Base-by-base conservation (phyloP, 2,888 invertebrate genomes). In the Trissoscelio sp. region DNA sequence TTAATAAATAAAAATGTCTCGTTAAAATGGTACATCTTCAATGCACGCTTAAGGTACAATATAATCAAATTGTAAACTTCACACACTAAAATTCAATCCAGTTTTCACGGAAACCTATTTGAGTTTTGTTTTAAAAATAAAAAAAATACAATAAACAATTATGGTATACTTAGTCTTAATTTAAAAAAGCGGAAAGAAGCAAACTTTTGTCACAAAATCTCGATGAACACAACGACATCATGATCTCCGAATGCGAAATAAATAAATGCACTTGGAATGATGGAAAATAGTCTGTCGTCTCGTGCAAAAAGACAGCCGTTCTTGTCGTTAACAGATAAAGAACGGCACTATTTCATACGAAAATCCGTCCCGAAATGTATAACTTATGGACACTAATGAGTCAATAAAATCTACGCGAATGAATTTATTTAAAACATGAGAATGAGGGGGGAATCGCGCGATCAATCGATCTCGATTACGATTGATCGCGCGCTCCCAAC, bases 211-310 rank as follows among this genome's bases (percentile, higher is more conserved):
- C n/a, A 24, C 28, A 77, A 60, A 51, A 60, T 58, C 28, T 70
- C 14, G 48, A 48, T 28, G 31, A 64, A 75, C 28, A 18, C 24
- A 78, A 64, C 12, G 57, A 46, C n/a, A 46, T 60, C 11, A 62
- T 28, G 42, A 73, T 44, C 18, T 78, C 70, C 66, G 28, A 73
- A 74, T 73, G 66, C 44, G 53, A 46, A 60, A 79, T 73, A 74
- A 58, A 60, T 85, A 86, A 87, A 88, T 87, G 88, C 86, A 83
- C 79, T 66, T 87, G 87, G 87, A 87, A 88, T 87, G 87, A 81
- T 34, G 24, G 39, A 53, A 84, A 74, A 73, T 60, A 60, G 64
- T 70, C 44, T 64, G 51, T 37, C 44, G 28, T 73, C 60, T 73
- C 44, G 18, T 48, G 42, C 62, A 69, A 57, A 74, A 74, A 62